Conservation (phyloP, 2,113 vertebrate genomes). For the Laticauda laticaudata region DNA sequence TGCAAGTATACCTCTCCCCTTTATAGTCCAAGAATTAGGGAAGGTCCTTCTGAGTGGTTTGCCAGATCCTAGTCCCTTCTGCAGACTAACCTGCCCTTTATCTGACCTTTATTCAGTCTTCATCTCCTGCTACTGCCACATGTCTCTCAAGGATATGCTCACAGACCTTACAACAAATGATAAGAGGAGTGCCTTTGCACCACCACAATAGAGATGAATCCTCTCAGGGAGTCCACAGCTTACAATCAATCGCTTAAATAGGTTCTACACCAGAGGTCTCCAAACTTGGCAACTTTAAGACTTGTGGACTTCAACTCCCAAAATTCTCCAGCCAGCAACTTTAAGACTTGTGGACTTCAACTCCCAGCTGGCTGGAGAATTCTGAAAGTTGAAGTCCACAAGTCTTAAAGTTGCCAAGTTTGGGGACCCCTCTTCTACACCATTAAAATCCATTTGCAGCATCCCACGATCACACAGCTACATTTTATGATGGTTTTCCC, state of each 20-base stretch:
- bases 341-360: no score
- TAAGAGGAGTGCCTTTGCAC: not conserved
- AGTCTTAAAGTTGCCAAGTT: no score
- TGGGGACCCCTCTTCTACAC: not conserved
- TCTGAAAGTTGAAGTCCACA: no score
- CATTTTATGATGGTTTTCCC: not conserved
- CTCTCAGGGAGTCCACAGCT: no score
- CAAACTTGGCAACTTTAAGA: no score
- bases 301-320: no score
- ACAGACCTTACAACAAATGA: not conserved
- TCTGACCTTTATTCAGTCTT: not conserved
- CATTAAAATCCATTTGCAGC: not conserved
- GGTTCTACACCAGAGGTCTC: not conserved
- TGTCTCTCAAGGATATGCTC: not conserved
- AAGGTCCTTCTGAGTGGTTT: not conserved
- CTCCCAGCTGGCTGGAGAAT: no score
- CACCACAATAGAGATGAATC: not conserved
- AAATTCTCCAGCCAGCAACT: no score
- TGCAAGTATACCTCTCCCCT: not conserved
- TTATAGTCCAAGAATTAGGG: not conserved
- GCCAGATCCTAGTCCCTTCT: not conserved
- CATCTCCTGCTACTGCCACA: not conserved
- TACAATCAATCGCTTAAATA: not conserved
- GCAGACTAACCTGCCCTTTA: not conserved
- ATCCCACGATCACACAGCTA: not conserved